Evolutionary conservation across 37 sponge, comb jelly and placozoan genomes (phyloP).

Genomic region (Aplysina aerophoba): DNA sequence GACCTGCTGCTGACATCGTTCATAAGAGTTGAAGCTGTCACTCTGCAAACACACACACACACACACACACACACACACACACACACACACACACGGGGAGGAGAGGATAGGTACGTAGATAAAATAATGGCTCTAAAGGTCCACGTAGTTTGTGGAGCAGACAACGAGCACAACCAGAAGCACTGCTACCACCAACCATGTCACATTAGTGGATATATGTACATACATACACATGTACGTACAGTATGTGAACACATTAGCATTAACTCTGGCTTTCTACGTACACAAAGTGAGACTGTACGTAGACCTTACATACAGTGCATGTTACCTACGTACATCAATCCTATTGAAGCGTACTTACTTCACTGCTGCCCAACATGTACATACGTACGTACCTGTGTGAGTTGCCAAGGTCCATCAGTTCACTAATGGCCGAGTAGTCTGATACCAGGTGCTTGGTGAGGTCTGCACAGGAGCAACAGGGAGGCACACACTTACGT

Average conservation of each 20-base stretch:
- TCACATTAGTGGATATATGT: background rate
- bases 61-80: conserved; percentile 5
- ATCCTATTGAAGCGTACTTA: too few species aligned
- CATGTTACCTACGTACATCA: too few species aligned
- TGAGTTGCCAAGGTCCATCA: conserved; percentile 73
- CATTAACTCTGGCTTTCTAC: too few species aligned
- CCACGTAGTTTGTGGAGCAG: background rate
- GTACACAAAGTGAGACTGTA: too few species aligned
- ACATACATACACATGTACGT: too few species aligned
- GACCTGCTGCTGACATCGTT: conserved; percentile 89
- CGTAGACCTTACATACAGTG: too few species aligned
- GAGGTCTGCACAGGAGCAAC: conserved; percentile 54
- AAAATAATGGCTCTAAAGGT: background rate
- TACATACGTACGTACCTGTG: conserved; percentile 51
- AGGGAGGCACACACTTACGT: conserved; percentile 1
- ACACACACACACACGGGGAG: too few species aligned
- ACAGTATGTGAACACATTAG: too few species aligned
- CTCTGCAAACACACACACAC: conserved; percentile 32
- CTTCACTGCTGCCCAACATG: too few species aligned
- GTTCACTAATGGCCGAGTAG: conserved; percentile 65
- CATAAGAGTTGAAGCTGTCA: conserved; percentile 87
- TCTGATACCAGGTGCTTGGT: conserved; percentile 78
- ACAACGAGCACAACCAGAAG: background rate
- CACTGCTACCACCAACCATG: background rate
- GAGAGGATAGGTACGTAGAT: background rate